These are phyloP conservation scores for Coptotermes formosanus DNA, from an alignment of 1,140 invertebrate species.

Conservation along the genomic window DNA sequence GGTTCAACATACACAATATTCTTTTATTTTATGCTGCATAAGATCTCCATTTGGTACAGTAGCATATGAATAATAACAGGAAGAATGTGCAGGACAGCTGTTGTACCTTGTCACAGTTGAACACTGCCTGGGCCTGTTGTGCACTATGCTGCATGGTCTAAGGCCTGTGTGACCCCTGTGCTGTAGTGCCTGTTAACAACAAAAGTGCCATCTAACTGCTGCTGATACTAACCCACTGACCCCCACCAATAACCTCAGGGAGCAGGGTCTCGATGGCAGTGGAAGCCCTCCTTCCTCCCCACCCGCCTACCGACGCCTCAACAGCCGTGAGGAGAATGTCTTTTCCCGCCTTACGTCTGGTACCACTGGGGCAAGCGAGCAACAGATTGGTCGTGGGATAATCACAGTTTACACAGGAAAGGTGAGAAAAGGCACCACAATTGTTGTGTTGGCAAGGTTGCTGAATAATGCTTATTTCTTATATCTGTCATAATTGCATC, in stretches of 20 bases:
- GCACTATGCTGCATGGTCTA: not conserved
- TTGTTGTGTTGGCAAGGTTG: not conserved
- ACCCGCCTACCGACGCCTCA: constrained; percentile 58
- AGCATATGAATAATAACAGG: too few species aligned
- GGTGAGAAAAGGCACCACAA: constrained; percentile 47
- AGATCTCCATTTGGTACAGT: too few species aligned
- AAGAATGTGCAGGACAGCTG: not conserved
- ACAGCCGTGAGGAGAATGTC: constrained; percentile 72
- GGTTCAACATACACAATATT: too few species aligned
- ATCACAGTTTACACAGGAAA: constrained; percentile 65
- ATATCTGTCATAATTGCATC: not conserved
- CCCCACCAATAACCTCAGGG: constrained; percentile 44
- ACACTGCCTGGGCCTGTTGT: too few species aligned
- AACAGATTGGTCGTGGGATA: constrained; percentile 60
- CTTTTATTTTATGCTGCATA: too few species aligned
- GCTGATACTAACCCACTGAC: constrained; percentile 29
- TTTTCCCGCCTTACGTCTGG: constrained; percentile 76
- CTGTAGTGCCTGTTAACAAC: constrained; percentile 3
- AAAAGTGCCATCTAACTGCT: not conserved
- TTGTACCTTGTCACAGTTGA: not conserved
- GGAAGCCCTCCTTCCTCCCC: constrained; percentile 65
- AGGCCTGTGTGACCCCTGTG: not conserved
- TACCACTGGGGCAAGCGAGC: constrained; percentile 52
- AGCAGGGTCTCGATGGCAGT: constrained; percentile 54
- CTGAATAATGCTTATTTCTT: not conserved